Evolutionary conservation across 2,113 vertebrate genomes (phyloP).

Genomic region (Craseonycteris thonglongyai): DNA sequence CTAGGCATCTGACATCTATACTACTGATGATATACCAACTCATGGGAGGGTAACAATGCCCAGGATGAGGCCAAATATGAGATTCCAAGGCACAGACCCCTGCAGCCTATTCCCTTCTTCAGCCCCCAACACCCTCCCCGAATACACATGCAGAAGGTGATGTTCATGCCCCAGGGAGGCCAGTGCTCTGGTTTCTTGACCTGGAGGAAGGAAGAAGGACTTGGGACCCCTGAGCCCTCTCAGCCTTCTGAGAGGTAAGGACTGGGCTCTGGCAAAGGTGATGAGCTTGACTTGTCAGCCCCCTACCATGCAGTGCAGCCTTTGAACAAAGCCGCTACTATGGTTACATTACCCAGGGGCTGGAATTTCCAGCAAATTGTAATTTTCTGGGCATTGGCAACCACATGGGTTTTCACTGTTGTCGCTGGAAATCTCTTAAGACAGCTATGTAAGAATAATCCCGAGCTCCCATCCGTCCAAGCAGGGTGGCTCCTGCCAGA

Average conservation of each 20-base stretch:
- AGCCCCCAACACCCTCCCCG: background rate
- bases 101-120: background rate
- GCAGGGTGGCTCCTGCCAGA: background rate
- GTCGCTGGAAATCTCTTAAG: background rate
- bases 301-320: background rate
- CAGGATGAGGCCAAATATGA: background rate
- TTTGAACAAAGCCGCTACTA: background rate
- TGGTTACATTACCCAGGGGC: background rate
- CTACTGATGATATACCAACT: background rate
- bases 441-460: background rate
- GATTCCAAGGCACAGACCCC: background rate
- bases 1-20: background rate
- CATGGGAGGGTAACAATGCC: background rate
- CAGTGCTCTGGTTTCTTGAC: background rate
- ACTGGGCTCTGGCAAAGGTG: background rate
- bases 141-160: background rate
- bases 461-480: background rate
- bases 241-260: background rate
- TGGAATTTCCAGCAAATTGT: background rate
- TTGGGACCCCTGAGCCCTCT: background rate
- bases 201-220: background rate
- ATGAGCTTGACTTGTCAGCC: background rate
- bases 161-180: background rate
- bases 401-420: background rate
- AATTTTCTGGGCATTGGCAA: background rate